Evolutionary conservation across 2,113 vertebrate species (phyloP).

Genomic region (Microtus richardsoni): DNA sequence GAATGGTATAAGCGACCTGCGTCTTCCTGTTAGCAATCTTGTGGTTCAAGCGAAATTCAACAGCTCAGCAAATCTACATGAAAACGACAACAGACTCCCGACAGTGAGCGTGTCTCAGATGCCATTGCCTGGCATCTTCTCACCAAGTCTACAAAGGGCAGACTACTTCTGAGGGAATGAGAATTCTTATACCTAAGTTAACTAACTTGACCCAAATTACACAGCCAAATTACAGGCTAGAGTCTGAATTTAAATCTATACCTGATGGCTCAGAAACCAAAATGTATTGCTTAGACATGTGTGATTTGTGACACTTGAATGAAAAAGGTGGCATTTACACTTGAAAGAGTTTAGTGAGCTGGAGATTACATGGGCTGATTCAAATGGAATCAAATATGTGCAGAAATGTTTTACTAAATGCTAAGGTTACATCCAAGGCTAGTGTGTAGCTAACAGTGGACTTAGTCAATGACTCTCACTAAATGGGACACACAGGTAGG

Average conservation of each 20-base stretch:
- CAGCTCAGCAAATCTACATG: too few relatives aligned
- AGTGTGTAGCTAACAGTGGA: rapidly evolving
- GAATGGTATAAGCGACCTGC: neutral
- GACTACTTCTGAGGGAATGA: neutral
- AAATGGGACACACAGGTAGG: neutral
- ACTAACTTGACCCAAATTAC: neutral
- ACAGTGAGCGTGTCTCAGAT: neutral
- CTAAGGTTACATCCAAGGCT: neutral
- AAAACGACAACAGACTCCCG: rapidly evolving
- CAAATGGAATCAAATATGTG: neutral
- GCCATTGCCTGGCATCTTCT: neutral
- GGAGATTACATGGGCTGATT: neutral
- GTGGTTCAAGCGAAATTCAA: neutral
- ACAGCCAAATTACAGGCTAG: neutral
- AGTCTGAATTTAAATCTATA: neutral
- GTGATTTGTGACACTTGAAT: neutral
- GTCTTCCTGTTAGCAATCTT: neutral
- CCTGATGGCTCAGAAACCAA: neutral
- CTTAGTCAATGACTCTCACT: neutral
- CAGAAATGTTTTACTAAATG: neutral
- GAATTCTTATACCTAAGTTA: neutral
- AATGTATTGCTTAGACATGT: neutral
- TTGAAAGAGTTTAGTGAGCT: neutral
- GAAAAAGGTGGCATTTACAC: neutral
- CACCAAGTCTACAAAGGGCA: rapidly evolving